Percentiles rank a stretch among this genome's conserved stretches.
Conservation (phyloP, 2,797 vertebrate species). For the Aldrovandia affinis region DNA sequence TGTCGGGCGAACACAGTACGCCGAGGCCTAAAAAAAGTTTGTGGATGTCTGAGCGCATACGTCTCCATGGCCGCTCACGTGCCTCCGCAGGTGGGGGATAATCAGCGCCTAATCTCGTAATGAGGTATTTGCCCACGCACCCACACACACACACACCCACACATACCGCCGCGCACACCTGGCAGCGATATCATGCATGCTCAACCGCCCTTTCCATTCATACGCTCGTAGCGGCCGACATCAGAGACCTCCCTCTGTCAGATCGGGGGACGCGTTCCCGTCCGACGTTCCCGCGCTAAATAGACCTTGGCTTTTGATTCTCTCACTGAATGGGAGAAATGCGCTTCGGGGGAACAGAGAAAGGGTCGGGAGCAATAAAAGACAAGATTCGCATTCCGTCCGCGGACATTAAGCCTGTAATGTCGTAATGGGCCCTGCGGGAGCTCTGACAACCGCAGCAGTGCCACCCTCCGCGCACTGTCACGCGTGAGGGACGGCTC, state of each 20-base stretch:
- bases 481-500: conserved; percentile 1
- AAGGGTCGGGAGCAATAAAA: conserved; percentile 23
- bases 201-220: too few species aligned
- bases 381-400: conserved; percentile 13
- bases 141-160: conserved; percentile 8
- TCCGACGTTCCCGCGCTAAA: neutral
- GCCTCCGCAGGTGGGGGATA: conserved; percentile 27
- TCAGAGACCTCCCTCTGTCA: too few species aligned
- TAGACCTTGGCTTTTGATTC: neutral
- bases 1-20: neutral
- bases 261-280: neutral
- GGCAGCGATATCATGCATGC: too few species aligned
- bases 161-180: neutral
- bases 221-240: too few species aligned
- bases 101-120: conserved; percentile 40
- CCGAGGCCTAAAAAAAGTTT: neutral
- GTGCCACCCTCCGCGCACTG: conserved; percentile 11
- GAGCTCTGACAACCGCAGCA: neutral
- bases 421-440: conserved; percentile 49
- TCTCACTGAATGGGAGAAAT: neutral
- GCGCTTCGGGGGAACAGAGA: conserved; percentile 7
- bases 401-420: conserved; percentile 31
- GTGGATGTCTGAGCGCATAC: neutral
- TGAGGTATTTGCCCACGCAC: conserved; percentile 13
- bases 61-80: neutral